Percentiles rank a stretch among this genome's conserved stretches.
phyloP scores from a whole-genome alignment of 2,113 vertebrate species.

The Penelope pileata region DNA sequence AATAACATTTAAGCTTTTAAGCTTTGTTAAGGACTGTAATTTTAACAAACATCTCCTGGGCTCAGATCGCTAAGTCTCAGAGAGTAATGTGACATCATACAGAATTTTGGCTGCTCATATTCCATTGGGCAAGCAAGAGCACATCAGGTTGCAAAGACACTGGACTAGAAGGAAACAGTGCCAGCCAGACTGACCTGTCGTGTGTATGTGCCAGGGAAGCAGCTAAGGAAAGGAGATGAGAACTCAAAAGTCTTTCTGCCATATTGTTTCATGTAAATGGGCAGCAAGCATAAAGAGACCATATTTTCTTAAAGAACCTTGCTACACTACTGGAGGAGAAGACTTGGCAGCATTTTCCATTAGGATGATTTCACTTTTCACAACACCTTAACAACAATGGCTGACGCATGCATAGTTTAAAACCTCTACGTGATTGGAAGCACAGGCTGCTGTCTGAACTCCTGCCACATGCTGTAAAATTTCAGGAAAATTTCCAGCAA shows the following conservation, averaged over 20 bases:
- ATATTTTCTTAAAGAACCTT: neutral
- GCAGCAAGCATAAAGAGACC: neutral
- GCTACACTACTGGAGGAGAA: neutral
- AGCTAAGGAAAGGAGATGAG: neutral
- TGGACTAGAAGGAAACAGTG: neutral
- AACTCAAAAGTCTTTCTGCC: neutral
- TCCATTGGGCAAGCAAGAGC: neutral
- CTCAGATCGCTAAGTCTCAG: neutral
- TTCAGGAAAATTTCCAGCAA: neutral
- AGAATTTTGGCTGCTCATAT: neutral
- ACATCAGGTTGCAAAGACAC: neutral
- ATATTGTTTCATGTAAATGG: neutral
- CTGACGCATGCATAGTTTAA: neutral
- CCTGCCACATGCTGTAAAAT: neutral
- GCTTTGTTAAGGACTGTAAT: neutral
- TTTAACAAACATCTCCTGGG: neutral
- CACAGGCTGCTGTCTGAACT: neutral
- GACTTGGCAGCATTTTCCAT: neutral
- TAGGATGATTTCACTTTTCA: neutral
- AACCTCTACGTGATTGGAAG: neutral
- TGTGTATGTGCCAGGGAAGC: neutral
- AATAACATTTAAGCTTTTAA: neutral
- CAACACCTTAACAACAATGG: neutral
- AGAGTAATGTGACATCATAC: neutral
- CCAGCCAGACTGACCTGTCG: neutral